Conservation (phyloP, 2,888 invertebrate genomes). For the Tetragnatha montana region DNA sequence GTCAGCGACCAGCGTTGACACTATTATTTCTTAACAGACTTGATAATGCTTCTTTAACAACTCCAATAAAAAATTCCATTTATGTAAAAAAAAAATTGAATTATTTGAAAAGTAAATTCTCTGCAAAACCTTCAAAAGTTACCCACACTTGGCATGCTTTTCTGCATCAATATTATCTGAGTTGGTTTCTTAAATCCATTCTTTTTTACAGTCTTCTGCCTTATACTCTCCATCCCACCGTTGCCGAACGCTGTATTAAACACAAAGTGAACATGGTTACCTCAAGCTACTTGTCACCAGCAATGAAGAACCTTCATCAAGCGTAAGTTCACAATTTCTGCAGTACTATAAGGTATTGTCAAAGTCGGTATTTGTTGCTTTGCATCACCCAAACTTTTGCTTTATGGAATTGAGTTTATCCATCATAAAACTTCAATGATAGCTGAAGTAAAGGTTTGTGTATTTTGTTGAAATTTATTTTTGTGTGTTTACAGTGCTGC, state of each 20-base stretch:
- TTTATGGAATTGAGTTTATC: too few relatives aligned
- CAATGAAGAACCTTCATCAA: slow-evolving; percentile 86
- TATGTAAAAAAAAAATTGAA: too few relatives aligned
- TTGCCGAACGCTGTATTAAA: slow-evolving; percentile 90
- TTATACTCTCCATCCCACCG: slow-evolving; percentile 89
- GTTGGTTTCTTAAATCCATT: not conserved
- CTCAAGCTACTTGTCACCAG: slow-evolving; percentile 93
- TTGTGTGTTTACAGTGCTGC: slow-evolving; percentile 81
- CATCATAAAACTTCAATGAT: too few relatives aligned
- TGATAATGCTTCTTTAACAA: too few relatives aligned
- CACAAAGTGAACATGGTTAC: slow-evolving; percentile 94
- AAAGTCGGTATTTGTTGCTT: not conserved
- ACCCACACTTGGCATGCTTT: too few relatives aligned
- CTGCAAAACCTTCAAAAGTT: too few relatives aligned
- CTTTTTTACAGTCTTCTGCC: slow-evolving; percentile 89
- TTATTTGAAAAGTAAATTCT: too few relatives aligned
- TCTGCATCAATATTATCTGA: not conserved
- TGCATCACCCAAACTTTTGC: not conserved
- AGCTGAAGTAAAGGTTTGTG: too few relatives aligned
- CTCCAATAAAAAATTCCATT: too few relatives aligned
- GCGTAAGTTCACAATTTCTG: slow-evolving; percentile 78
- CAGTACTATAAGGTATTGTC: not conserved
- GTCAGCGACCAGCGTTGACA: too few relatives aligned
- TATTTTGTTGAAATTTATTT: not conserved
- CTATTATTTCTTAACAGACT: too few relatives aligned